phyloP scores from a whole-genome alignment of 1,140 invertebrate genomes.

The Samia ricini region DNA sequence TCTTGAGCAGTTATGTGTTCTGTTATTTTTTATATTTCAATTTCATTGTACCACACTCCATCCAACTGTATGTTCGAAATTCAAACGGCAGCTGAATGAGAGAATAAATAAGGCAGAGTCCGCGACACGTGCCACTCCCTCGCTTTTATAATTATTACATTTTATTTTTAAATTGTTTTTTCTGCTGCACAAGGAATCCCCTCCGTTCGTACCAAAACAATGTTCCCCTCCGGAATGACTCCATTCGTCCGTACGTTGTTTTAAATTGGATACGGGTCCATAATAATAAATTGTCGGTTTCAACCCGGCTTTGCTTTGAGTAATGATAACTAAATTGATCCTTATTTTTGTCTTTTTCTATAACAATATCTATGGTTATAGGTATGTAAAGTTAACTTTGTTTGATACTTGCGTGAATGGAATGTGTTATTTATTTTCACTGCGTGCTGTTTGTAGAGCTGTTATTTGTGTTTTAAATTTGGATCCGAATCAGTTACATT shows the following conservation, averaged over 20 bases:
- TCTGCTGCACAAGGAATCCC: slow-evolving; percentile 65
- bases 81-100: slow-evolving; percentile 64
- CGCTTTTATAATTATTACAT: slow-evolving; percentile 75
- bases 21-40: slow-evolving; percentile 26
- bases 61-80: slow-evolving; percentile 46
- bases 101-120: slow-evolving; percentile 67
- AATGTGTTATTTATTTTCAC: neutral
- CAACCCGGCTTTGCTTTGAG: slow-evolving; percentile 64
- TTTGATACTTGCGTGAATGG: neutral
- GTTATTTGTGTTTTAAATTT: neutral
- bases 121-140: slow-evolving; percentile 66
- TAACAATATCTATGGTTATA: slow-evolving; percentile 6
- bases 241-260: slow-evolving; percentile 64
- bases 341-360: slow-evolving; percentile 43
- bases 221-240: slow-evolving; percentile 60
- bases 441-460: no score
- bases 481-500: neutral
- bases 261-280: slow-evolving; percentile 75
- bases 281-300: slow-evolving; percentile 75
- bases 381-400: slow-evolving; percentile 17
- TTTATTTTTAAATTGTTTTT: slow-evolving; percentile 78
- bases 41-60: slow-evolving; percentile 55
- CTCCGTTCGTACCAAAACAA: slow-evolving; percentile 64
- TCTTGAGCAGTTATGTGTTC: neutral
- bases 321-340: slow-evolving; percentile 75